Evolutionary conservation across 2,888 invertebrate species (phyloP), one percentile per base, ranked within the genome.

Genomic region (Cephus runcator): DNA sequence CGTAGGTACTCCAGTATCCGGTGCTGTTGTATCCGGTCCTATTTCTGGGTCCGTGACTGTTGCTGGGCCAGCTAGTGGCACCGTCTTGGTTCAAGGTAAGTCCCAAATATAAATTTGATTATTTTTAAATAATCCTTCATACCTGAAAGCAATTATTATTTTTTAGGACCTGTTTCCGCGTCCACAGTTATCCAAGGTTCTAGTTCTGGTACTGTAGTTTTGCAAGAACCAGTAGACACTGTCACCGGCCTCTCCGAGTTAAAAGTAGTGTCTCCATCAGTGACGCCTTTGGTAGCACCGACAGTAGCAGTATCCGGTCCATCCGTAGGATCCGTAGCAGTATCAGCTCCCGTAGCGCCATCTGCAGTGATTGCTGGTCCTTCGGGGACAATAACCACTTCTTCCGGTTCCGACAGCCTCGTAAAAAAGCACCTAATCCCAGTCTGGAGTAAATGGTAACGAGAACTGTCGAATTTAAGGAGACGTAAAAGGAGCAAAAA

Each of bases 281-380:
- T 40, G 40, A 40, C 40, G 9, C 23, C 40, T 40, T 23, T 23
- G 15, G 9, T 40, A 40, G 23, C 40, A 9, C 40, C 40, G 15
- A 15, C 80, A 40, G 76, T 83, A 34, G 79, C 81, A 34, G 80
- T 85, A 79, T 82, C 84, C 34, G 83, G 83, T 75, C 81, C 85
- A 77, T 81, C 83, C 56, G 79, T 82, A 34, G 84, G 81, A 74
- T 80, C 81, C 33, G 81, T 80, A 78, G 82, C 84, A 75, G 81
- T 84, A 34, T 77, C 87, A 75, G 78, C 82, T 56, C 83, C 84
- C 9, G 35, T 77, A n/a, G 80, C 81, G 35, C 80, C 83, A n/a
- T 71, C 83, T 12, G 78, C 83, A 56, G 73, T 85, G 33, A 79
- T 88, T 77, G 81, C 81, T 73, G 88, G 85, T 34, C 84, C 84